Conservation (phyloP, 1,140 invertebrate species). For the Drosophila obscura region DNA sequence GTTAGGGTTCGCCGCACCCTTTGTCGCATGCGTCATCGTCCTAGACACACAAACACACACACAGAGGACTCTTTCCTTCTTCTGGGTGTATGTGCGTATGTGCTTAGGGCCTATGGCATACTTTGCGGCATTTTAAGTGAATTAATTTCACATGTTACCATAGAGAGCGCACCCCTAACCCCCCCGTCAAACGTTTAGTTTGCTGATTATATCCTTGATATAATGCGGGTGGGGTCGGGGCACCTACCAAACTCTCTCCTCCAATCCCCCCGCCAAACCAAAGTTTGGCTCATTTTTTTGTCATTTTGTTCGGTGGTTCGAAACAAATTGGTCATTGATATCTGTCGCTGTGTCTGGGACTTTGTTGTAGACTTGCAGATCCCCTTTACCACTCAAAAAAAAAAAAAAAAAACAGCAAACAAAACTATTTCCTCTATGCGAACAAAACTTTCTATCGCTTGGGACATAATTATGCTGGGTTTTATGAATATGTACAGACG, state of each 20-base stretch:
- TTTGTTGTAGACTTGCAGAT: background rate
- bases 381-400: background rate
- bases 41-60: conserved; percentile 9
- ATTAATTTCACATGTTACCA: conserved; percentile 67
- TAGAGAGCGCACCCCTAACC: background rate
- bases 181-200: conserved; percentile 51
- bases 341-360: background rate
- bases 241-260: background rate
- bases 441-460: no score
- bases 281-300: conserved; percentile 17
- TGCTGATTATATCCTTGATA: conserved; percentile 44
- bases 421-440: no score
- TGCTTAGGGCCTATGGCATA: conserved; percentile 61
- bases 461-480: no score
- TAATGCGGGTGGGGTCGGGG: conserved; percentile 2
- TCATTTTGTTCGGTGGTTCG: conserved; percentile 5
- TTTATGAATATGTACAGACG: no score
- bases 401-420: no score
- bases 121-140: conserved; percentile 76
- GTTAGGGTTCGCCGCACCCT: conserved; percentile 55
- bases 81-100: conserved; percentile 3
- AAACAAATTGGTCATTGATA: conserved; percentile 30
- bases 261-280: background rate
- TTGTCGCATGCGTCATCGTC: conserved; percentile 63
- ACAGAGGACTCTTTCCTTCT: conserved; percentile 11